Evolutionary conservation across 2,888 invertebrate genomes (phyloP).

Genomic region (Ligdia adustata): DNA sequence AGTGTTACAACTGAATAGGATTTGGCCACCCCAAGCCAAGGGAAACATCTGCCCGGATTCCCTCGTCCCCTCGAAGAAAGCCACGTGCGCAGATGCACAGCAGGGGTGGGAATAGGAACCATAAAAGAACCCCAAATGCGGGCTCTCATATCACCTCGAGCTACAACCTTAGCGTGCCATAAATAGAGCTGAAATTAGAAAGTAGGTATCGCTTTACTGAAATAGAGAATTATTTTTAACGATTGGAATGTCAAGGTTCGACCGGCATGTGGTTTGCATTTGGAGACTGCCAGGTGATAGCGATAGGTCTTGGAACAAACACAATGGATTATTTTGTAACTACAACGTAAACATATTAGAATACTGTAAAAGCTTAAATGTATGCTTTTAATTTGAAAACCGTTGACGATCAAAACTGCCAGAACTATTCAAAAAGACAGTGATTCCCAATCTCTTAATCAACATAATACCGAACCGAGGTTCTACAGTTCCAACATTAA

Average conservation of each 20-base stretch:
- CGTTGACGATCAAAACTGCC: too few species aligned
- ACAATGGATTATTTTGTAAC: constrained; percentile 22
- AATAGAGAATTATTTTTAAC: constrained; percentile 82
- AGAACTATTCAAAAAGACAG: too few species aligned
- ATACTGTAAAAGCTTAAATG: too few species aligned
- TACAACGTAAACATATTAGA: neutral
- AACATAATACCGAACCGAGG: neutral
- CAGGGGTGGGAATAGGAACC: constrained; percentile 71
- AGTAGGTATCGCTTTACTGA: constrained; percentile 49
- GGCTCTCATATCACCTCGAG: constrained; percentile 45
- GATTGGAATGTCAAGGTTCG: constrained; percentile 80
- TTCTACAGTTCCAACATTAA: neutral
- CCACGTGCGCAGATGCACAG: constrained; percentile 75
- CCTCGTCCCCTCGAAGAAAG: constrained; percentile 50
- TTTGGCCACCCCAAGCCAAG: constrained; percentile 54
- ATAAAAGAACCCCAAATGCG: constrained; percentile 76
- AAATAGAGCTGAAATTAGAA: constrained; percentile 53
- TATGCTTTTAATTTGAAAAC: neutral
- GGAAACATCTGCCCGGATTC: constrained; percentile 71
- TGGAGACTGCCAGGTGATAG: constrained; percentile 68
- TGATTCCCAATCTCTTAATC: neutral
- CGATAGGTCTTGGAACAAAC: constrained; percentile 42
- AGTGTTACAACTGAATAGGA: constrained; percentile 34
- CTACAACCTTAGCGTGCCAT: constrained; percentile 49
- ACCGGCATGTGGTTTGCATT: constrained; percentile 74